Evolutionary conservation across 2,113 vertebrate genomes (phyloP).

Genomic region (Casuarius casuarius): DNA sequence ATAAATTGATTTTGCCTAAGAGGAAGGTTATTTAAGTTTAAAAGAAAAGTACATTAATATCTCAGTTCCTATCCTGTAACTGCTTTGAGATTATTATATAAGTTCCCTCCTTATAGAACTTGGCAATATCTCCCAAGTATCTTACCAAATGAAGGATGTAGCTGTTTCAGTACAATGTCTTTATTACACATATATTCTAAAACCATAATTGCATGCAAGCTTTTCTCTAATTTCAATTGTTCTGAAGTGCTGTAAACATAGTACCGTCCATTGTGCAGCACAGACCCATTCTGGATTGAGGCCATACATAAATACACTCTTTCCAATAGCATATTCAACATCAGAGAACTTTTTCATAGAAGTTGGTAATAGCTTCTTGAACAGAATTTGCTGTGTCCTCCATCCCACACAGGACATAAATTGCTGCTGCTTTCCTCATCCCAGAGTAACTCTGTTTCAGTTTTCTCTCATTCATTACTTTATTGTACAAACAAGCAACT

Average conservation of each 20-base stretch:
- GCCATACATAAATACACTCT: not conserved
- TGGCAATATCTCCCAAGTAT: not conserved
- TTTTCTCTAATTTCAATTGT: not conserved
- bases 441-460: not conserved
- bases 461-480: not conserved
- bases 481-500: not conserved
- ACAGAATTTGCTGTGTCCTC: not conserved
- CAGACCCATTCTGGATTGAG: not conserved
- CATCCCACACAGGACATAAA: fast-evolving
- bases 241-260: not conserved
- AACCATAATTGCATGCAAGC: not conserved
- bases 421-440: not conserved
- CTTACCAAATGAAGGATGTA: not conserved
- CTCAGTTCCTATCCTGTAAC: not conserved
- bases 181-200: not conserved
- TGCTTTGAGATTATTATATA: not conserved
- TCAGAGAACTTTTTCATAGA: not conserved
- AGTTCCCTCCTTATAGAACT: not conserved
- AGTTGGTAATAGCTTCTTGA: not conserved
- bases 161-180: not conserved
- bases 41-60: not conserved
- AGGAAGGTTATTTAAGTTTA: not conserved
- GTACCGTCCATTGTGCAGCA: not conserved
- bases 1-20: not conserved
- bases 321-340: not conserved